phyloP scores from a whole-genome alignment of 2,113 vertebrate species.

The Hippocampus abdominalis region DNA sequence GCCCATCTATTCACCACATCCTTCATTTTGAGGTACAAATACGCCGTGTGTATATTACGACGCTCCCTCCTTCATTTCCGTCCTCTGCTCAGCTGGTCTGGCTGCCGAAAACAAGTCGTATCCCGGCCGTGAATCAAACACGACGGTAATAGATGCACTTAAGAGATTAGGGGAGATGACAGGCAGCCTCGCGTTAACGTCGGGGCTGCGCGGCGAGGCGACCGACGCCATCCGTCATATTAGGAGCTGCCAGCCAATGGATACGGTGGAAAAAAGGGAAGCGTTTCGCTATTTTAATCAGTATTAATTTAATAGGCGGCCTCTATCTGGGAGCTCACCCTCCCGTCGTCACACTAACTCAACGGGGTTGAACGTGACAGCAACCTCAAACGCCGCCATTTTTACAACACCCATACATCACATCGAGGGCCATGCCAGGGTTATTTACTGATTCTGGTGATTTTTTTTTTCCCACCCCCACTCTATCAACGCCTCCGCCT shows the following conservation, averaged over 20 bases:
- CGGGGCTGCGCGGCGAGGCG: conserved; percentile 9
- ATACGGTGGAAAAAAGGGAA: conserved; percentile 28
- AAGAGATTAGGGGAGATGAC: conserved; percentile 34
- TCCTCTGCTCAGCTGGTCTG: not conserved
- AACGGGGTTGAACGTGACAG: conserved; percentile 41
- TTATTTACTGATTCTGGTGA: conserved; percentile 39
- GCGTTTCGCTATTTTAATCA: conserved; percentile 44
- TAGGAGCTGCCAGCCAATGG: conserved; percentile 35
- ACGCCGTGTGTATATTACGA: not conserved
- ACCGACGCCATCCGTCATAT: conserved; percentile 34
- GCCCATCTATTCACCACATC: conserved; percentile 25
- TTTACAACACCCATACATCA: conserved; percentile 55
- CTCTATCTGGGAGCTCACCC: conserved; percentile 24
- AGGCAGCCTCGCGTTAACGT: conserved; percentile 16
- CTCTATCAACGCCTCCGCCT: not conserved
- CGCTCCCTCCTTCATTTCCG: not conserved
- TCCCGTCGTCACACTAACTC: conserved; percentile 49
- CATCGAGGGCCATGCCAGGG: conserved; percentile 24
- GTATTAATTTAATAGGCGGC: conserved; percentile 53
- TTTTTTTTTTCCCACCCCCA: not conserved
- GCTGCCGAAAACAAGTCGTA: not conserved
- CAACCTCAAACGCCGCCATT: conserved; percentile 52
- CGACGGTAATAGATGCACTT: conserved; percentile 53
- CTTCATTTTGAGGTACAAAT: conserved; percentile 14
- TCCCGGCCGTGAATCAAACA: conserved; percentile 46